A percentile compares a stretch with the other conserved stretches of the same genome.
Evolutionary conservation across 2,888 invertebrate species (phyloP).

Genomic region (Vesta saturnalis): DNA sequence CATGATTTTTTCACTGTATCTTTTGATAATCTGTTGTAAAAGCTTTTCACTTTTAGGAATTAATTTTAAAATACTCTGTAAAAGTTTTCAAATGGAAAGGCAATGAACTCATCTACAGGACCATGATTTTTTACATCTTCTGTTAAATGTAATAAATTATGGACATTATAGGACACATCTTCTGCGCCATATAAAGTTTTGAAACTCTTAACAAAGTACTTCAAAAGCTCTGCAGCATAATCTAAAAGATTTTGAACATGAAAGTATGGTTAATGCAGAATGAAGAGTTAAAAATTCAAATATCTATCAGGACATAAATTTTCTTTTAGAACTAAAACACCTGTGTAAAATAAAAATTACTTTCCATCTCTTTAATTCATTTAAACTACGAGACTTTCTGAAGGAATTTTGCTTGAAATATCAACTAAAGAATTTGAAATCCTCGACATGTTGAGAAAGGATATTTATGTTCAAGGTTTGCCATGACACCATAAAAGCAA

Average conservation of each 20-base stretch:
- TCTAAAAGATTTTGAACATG: neutral
- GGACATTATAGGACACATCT: neutral
- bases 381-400: neutral
- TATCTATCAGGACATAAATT: neutral
- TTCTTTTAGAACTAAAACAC: neutral
- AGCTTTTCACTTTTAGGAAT: too few species aligned
- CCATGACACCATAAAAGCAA: neutral
- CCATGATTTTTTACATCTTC: neutral
- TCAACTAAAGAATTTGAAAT: constrained; percentile 2
- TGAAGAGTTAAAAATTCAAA: neutral
- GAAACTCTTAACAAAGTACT: neutral
- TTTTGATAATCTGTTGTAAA: too few species aligned
- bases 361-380: neutral
- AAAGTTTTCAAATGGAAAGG: constrained; percentile 6
- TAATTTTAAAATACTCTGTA: too few species aligned
- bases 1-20: neutral
- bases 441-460: neutral
- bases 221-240: neutral
- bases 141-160: neutral
- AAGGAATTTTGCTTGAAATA: neutral
- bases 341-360: neutral
- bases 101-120: neutral
- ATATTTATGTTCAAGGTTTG: neutral
- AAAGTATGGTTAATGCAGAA: neutral
- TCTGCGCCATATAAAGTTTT: neutral